phyloP scores from a whole-genome alignment of 2,888 invertebrate species.

The Spodoptera littoralis region DNA sequence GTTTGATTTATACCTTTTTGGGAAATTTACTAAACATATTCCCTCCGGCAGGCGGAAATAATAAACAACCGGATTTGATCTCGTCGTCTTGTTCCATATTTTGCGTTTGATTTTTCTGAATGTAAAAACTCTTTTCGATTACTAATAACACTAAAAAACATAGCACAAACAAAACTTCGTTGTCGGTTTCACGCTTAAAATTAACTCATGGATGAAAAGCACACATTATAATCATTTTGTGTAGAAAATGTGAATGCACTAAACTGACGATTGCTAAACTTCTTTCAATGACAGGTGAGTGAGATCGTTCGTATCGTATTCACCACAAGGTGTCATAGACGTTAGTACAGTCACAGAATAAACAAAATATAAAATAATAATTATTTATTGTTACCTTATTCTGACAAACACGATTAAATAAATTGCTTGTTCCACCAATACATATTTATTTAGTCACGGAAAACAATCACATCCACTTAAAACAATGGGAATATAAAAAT shows the following conservation, averaged over 20 bases:
- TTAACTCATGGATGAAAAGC: constrained; percentile 26
- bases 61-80: constrained; percentile 92
- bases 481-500: no score
- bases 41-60: constrained; percentile 91
- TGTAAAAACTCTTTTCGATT: constrained; percentile 32
- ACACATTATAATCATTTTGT: constrained; percentile 20
- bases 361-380: no score
- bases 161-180: constrained; percentile 57
- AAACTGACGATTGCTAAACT: constrained; percentile 15
- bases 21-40: constrained; percentile 93
- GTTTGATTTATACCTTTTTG: constrained; percentile 89
- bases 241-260: constrained; percentile 41
- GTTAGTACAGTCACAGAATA: no score
- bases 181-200: constrained; percentile 30
- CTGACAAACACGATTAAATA: no score
- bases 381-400: no score
- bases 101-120: constrained; percentile 51
- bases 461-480: no score
- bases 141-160: constrained; percentile 58
- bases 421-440: no score
- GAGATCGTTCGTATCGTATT: no score
- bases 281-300: constrained; percentile 32
- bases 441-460: no score
- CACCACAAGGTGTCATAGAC: no score
- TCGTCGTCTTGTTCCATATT: constrained; percentile 93